phyloP scores from a whole-genome alignment of 2,113 vertebrate genomes.

The Corydoras maculifer region DNA sequence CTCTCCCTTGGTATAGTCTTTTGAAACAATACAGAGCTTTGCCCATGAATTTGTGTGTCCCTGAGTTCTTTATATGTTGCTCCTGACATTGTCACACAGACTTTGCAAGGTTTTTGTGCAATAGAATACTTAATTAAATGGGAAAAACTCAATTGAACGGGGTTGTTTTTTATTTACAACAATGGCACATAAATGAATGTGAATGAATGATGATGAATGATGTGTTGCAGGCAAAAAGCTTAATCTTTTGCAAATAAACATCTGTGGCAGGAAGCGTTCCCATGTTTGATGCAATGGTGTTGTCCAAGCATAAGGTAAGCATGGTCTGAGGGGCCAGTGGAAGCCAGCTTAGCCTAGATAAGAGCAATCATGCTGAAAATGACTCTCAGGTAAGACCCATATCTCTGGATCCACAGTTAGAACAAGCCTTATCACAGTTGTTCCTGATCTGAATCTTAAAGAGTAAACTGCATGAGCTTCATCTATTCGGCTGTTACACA shows the following conservation, averaged over 20 bases:
- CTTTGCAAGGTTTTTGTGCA: slow-evolving; percentile 50
- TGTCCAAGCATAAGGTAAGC: slow-evolving; percentile 57
- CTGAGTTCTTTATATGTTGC: slow-evolving; percentile 28
- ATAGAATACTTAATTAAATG: slow-evolving; percentile 48
- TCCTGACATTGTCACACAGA: slow-evolving; percentile 47
- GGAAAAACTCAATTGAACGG: slow-evolving; percentile 49
- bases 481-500: slow-evolving; percentile 51
- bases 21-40: slow-evolving; percentile 29
- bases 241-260: slow-evolving; percentile 66
- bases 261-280: slow-evolving; percentile 51
- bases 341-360: slow-evolving; percentile 66
- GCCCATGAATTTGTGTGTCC: slow-evolving; percentile 27
- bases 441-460: slow-evolving; percentile 66
- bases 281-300: slow-evolving; percentile 41
- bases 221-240: slow-evolving; percentile 51
- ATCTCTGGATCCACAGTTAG: slow-evolving; percentile 65
- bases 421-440: slow-evolving; percentile 66
- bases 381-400: slow-evolving; percentile 69
- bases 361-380: slow-evolving; percentile 72
- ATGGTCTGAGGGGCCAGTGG: slow-evolving; percentile 54
- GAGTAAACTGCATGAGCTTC: slow-evolving; percentile 60
- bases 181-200: slow-evolving; percentile 52
- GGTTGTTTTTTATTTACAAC: slow-evolving; percentile 46
- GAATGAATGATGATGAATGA: too few species aligned
- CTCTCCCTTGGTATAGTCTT: slow-evolving; percentile 35